Conservation (phyloP, 2,888 invertebrate genomes). For the Isotomurus palustris region DNA sequence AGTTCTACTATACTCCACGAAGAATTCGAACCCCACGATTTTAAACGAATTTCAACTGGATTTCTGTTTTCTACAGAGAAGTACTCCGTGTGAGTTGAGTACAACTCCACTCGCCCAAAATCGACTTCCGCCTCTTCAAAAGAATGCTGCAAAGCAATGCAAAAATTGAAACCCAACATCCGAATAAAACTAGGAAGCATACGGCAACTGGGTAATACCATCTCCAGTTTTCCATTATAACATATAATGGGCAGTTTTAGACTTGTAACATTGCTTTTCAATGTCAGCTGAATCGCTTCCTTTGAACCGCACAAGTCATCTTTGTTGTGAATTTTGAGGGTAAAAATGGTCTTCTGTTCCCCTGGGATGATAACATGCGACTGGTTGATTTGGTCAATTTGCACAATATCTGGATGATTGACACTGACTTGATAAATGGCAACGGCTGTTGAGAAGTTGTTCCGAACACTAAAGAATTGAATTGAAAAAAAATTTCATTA, state of each 20-base stretch:
- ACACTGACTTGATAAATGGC: constrained; percentile 45
- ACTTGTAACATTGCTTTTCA: constrained; percentile 70
- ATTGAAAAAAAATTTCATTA: too few relatives aligned
- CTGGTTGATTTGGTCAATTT: constrained; percentile 41
- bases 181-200: neutral
- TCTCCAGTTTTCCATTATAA: constrained; percentile 66
- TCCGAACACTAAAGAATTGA: constrained; percentile 43
- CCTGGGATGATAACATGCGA: constrained; percentile 43
- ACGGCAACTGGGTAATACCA: constrained; percentile 50
- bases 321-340: constrained; percentile 39
- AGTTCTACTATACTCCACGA: constrained; percentile 59
- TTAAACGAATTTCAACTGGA: constrained; percentile 64
- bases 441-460: constrained; percentile 43
- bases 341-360: constrained; percentile 41
- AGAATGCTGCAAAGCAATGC: constrained; percentile 32
- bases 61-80: constrained; percentile 71
- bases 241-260: constrained; percentile 65
- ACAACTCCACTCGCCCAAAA: constrained; percentile 63
- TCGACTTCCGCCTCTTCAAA: constrained; percentile 52
- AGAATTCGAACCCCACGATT: constrained; percentile 59
- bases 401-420: constrained; percentile 44
- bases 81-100: constrained; percentile 63
- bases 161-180: neutral
- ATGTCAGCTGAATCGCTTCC: constrained; percentile 51
- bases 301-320: constrained; percentile 41